Percentiles rank a stretch among this genome's conserved stretches.
Conservation (phyloP, 2,113 vertebrate species). For the Herpetotheres cachinnans region DNA sequence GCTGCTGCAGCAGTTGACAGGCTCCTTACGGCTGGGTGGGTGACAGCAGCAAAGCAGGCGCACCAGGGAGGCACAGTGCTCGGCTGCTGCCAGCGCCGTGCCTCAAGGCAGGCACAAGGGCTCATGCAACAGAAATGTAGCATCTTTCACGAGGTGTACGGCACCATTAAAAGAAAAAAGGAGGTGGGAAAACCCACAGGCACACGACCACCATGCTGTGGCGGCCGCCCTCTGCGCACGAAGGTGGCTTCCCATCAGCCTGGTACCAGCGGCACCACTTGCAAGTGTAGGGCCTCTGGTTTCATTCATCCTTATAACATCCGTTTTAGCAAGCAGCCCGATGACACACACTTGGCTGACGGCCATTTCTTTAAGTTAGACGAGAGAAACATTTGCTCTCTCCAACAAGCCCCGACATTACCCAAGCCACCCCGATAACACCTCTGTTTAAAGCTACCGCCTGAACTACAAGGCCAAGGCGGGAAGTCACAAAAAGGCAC, state of each 20-base stretch:
- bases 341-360: fast-evolving
- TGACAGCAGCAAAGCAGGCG: fast-evolving
- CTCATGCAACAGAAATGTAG: fast-evolving
- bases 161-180: background rate
- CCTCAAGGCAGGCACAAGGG: background rate
- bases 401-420: fast-evolving
- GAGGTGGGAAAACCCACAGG: background rate
- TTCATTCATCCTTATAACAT: fast-evolving
- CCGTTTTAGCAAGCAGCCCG: background rate
- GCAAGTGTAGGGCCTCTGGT: too few relatives aligned
- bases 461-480: background rate
- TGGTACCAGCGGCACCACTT: background rate
- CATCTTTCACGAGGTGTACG: fast-evolving
- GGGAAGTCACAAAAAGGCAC: background rate
- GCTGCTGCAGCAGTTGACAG: background rate
- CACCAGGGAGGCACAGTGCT: background rate
- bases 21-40: background rate
- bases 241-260: background rate
- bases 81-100: fast-evolving
- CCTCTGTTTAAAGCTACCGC: background rate
- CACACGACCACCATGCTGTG: fast-evolving
- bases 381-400: background rate
- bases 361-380: background rate
- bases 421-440: fast-evolving
- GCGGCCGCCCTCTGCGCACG: fast-evolving